These are phyloP conservation scores for Ditula angustiorana DNA, from an alignment of 2,888 invertebrate species.

Conservation along the genomic window DNA sequence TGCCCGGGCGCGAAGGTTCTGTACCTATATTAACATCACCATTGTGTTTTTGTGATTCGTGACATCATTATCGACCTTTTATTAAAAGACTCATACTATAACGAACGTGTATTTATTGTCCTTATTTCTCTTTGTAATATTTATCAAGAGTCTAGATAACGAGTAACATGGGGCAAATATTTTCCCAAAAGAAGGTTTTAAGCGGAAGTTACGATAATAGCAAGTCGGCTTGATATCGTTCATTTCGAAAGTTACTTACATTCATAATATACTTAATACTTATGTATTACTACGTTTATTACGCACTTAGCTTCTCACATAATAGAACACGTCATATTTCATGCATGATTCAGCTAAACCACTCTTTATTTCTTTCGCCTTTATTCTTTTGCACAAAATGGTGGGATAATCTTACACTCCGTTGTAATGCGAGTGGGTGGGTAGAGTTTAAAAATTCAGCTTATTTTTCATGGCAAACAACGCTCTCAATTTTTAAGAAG, in stretches of 20 bases:
- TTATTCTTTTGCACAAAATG: constrained; percentile 29
- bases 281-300: constrained; percentile 1
- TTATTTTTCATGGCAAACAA: constrained; percentile 12
- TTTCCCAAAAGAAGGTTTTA: too few species aligned
- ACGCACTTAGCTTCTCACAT: constrained; percentile 7
- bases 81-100: not conserved
- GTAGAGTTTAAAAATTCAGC: constrained; percentile 27
- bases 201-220: not conserved
- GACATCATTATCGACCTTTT: not conserved
- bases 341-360: constrained; percentile 24
- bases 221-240: not conserved
- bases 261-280: not conserved
- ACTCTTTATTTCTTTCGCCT: constrained; percentile 22
- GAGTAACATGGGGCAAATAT: not conserved
- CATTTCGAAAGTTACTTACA: not conserved
- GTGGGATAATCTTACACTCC: constrained; percentile 26
- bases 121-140: not conserved
- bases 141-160: not conserved
- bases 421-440: constrained; percentile 22
- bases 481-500: constrained; percentile 8
- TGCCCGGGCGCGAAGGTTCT: not conserved
- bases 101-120: not conserved
- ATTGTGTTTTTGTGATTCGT: constrained; percentile 21
- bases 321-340: constrained; percentile 16
- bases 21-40: constrained; percentile 6